Conservation (phyloP, 1,140 invertebrate species). For the Drosophila serrata region DNA sequence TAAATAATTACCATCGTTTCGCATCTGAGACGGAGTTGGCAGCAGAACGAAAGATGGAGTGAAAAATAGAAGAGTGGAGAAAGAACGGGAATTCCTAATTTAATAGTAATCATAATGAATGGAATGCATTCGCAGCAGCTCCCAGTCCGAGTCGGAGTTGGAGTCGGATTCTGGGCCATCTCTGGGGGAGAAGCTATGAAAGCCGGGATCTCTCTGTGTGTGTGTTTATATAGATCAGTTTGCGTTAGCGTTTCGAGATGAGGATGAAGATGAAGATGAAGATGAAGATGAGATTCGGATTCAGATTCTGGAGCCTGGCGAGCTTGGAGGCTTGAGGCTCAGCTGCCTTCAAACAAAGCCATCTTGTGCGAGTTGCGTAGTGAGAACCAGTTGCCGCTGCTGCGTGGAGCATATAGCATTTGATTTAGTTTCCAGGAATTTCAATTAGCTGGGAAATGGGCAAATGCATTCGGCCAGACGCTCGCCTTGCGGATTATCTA, state of each 20-base stretch:
- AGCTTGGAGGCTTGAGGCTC: neutral
- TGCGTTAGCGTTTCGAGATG: slow-evolving; percentile 40
- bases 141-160: slow-evolving; percentile 29
- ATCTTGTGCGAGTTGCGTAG: slow-evolving; percentile 30
- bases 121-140: slow-evolving; percentile 56
- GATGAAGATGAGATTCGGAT: slow-evolving; percentile 27
- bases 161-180: slow-evolving; percentile 36
- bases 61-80: slow-evolving; percentile 45
- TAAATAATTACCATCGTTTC: slow-evolving; percentile 65
- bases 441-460: slow-evolving; percentile 57
- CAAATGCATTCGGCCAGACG: slow-evolving; percentile 37
- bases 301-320: neutral
- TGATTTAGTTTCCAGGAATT: slow-evolving; percentile 60
- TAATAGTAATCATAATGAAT: slow-evolving; percentile 68
- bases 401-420: slow-evolving; percentile 44
- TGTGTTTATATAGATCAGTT: slow-evolving; percentile 31
- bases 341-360: slow-evolving; percentile 22
- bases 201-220: slow-evolving; percentile 1
- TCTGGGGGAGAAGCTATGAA: slow-evolving; percentile 13
- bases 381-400: slow-evolving; percentile 34
- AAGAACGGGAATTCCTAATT: slow-evolving; percentile 65
- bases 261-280: slow-evolving; percentile 24
- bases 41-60: slow-evolving; percentile 44
- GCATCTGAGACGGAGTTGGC: slow-evolving; percentile 37
- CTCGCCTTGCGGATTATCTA: slow-evolving; percentile 50